These are phyloP conservation scores for Delichon dasypus DNA, from an alignment of 2,797 vertebrate genomes.

Conservation along the genomic window DNA sequence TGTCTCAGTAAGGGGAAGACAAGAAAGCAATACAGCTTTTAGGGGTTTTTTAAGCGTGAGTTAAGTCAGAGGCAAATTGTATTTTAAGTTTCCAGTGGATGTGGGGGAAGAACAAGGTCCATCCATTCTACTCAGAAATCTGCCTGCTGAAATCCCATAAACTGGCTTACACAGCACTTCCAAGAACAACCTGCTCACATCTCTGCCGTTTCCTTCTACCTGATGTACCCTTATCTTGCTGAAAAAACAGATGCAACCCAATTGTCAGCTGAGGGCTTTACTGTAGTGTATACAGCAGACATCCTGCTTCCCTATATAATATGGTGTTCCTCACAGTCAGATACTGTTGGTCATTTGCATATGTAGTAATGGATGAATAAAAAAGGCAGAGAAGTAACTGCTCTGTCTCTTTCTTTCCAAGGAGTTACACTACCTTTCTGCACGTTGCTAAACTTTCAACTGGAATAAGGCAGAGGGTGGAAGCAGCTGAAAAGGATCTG, in stretches of 20 bases:
- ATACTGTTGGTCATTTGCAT: background rate
- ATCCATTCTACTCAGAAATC: background rate
- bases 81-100: background rate
- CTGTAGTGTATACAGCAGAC: background rate
- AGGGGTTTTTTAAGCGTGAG: background rate
- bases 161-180: background rate
- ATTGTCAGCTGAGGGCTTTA: background rate
- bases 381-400: background rate
- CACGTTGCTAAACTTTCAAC: background rate
- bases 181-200: background rate
- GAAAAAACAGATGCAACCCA: background rate
- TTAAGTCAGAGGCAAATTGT: background rate
- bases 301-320: background rate
- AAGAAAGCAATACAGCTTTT: background rate
- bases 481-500: background rate
- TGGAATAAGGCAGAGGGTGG: background rate
- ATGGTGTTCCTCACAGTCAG: background rate
- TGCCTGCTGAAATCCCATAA: background rate
- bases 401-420: background rate
- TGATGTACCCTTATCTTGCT: background rate
- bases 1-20: accelerated
- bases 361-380: background rate
- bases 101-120: background rate
- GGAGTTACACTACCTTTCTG: background rate
- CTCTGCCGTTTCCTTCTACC: background rate